A percentile compares a stretch with the other conserved stretches of the same genome.
These are phyloP conservation scores for Orthosia gothica DNA, from an alignment of 2,888 invertebrate genomes.

Conservation along the genomic window DNA sequence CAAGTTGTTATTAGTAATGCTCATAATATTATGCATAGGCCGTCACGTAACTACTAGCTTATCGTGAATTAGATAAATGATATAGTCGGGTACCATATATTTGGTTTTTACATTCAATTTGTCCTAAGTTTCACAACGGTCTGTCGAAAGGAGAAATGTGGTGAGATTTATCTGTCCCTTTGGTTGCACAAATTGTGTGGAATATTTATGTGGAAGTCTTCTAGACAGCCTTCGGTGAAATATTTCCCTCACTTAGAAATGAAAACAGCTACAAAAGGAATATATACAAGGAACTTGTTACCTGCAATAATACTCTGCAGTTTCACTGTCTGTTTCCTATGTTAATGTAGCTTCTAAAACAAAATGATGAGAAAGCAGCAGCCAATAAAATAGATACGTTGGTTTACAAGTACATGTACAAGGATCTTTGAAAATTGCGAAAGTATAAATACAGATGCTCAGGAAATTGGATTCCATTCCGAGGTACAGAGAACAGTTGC, in stretches of 20 bases:
- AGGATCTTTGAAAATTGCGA: slow-evolving; percentile 69
- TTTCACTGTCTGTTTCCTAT: neutral
- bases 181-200: slow-evolving; percentile 4
- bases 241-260: neutral
- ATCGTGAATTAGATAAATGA: slow-evolving; percentile 48
- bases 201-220: neutral
- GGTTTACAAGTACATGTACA: slow-evolving; percentile 41
- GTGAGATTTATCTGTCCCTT: slow-evolving; percentile 33
- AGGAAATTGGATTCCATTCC: slow-evolving; percentile 82
- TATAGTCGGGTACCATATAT: slow-evolving; percentile 31
- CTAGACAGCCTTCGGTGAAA: neutral
- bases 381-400: slow-evolving; percentile 43
- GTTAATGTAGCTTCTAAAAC: slow-evolving; percentile 6
- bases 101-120: slow-evolving; percentile 53
- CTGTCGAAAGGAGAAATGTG: slow-evolving; percentile 39
- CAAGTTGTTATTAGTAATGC: slow-evolving; percentile 54
- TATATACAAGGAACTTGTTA: neutral
- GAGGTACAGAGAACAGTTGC: slow-evolving; percentile 74
- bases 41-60: slow-evolving; percentile 44
- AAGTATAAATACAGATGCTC: slow-evolving; percentile 75
- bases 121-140: slow-evolving; percentile 36
- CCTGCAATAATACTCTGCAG: neutral
- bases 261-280: neutral
- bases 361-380: slow-evolving; percentile 25
- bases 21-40: slow-evolving; percentile 56